Conservation (phyloP, 2,113 vertebrate genomes). For the Narcine bancroftii region DNA sequence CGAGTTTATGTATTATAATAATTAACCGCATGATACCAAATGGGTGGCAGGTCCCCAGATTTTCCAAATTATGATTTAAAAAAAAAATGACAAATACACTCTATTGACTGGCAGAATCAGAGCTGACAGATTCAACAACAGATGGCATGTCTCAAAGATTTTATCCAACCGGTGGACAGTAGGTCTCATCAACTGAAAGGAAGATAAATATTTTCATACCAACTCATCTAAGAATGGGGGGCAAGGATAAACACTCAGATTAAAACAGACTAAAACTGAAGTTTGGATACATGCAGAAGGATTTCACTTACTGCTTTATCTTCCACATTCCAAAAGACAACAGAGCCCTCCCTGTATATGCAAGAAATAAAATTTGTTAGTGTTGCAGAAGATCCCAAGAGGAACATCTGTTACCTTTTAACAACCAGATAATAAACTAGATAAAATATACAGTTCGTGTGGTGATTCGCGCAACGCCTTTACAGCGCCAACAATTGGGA, state of each 20-base stretch:
- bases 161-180: neutral
- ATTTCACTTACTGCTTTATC: constrained; percentile 73
- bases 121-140: neutral
- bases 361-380: constrained; percentile 46
- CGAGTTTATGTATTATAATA: neutral
- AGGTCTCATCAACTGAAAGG: neutral
- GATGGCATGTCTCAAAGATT: neutral
- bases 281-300: neutral
- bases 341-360: constrained; percentile 81
- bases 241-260: neutral
- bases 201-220: neutral
- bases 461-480: too few species aligned
- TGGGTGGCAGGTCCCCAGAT: constrained; percentile 15
- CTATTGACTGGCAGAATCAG: neutral
- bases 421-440: constrained; percentile 20
- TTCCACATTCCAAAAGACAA: constrained; percentile 94
- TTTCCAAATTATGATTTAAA: neutral
- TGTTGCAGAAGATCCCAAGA: constrained; percentile 17
- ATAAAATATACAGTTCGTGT: too few species aligned
- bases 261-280: neutral
- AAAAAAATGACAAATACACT: neutral
- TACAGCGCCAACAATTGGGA: too few species aligned
- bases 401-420: constrained; percentile 34
- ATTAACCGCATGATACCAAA: neutral
- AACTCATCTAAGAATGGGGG: neutral